Conservation (phyloP, 2,113 vertebrate genomes). For the Dissostichus mawsoni region DNA sequence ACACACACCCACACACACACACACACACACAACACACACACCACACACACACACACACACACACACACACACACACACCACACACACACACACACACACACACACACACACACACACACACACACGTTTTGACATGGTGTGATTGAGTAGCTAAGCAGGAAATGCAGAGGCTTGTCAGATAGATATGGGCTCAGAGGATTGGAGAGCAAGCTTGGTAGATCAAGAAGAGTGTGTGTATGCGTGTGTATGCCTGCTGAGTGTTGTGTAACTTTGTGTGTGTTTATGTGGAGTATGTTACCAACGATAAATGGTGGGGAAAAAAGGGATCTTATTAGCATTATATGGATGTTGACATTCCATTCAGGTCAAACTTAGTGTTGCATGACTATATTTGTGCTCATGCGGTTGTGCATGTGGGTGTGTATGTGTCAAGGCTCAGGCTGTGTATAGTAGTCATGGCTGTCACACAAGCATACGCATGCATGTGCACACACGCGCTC, state of each 20-base stretch:
- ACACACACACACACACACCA: background rate
- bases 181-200: conserved; percentile 42
- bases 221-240: conserved; percentile 7
- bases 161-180: conserved; percentile 60
- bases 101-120: background rate
- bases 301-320: conserved; percentile 55
- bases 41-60: background rate
- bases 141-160: conserved; percentile 61
- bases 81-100: background rate
- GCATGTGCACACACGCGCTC: conserved; percentile 5
- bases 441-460: conserved; percentile 59
- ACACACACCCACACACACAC: background rate
- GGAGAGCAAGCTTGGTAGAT: conserved; percentile 25
- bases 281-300: conserved; percentile 37
- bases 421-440: conserved; percentile 58
- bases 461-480: conserved; percentile 51
- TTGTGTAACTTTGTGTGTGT: background rate
- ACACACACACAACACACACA: background rate
- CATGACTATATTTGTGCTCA: conserved; percentile 70
- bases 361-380: conserved; percentile 71
- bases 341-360: conserved; percentile 67
- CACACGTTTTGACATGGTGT: conserved; percentile 34
- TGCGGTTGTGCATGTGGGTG: conserved; percentile 39
- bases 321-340: conserved; percentile 65
- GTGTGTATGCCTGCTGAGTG: conserved; percentile 22